Evolutionary conservation across 2,113 vertebrate genomes (phyloP).

Genomic region (Leptobrachium leishanense): DNA sequence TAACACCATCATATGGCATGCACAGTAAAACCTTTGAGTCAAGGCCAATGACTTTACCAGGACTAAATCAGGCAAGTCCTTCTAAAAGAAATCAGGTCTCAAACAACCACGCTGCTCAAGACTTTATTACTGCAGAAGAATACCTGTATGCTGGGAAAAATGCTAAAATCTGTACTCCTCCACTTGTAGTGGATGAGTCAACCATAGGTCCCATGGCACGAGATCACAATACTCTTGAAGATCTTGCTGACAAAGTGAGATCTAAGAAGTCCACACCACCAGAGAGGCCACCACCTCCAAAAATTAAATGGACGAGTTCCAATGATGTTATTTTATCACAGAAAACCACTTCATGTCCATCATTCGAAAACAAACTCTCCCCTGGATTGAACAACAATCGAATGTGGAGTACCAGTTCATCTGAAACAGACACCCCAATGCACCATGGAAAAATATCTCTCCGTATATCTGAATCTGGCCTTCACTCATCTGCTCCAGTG

Average conservation of each 20-base stretch:
- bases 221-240: conserved; percentile 53
- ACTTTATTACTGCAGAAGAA: conserved; percentile 38
- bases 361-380: conserved; percentile 15
- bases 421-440: conserved; percentile 56
- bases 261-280: conserved; percentile 49
- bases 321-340: conserved; percentile 42
- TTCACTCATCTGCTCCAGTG: conserved; percentile 48
- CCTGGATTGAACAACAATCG: conserved; percentile 51
- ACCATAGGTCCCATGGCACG: conserved; percentile 38
- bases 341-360: not conserved
- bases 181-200: not conserved
- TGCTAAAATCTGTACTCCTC: conserved; percentile 15
- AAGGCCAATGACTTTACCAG: conserved; percentile 55
- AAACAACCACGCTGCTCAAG: conserved; percentile 17
- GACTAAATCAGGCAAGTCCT: conserved; percentile 38
- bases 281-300: conserved; percentile 52
- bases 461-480: conserved; percentile 76
- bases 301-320: conserved; percentile 49
- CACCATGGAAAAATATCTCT: conserved; percentile 63
- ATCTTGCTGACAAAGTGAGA: conserved; percentile 49
- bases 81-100: not conserved
- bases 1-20: conserved; percentile 42
- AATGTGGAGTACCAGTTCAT: conserved; percentile 57
- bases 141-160: conserved; percentile 44
- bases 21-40: conserved; percentile 49